Conservation (phyloP, 1,140 invertebrate species). For the Orussus abietinus region DNA sequence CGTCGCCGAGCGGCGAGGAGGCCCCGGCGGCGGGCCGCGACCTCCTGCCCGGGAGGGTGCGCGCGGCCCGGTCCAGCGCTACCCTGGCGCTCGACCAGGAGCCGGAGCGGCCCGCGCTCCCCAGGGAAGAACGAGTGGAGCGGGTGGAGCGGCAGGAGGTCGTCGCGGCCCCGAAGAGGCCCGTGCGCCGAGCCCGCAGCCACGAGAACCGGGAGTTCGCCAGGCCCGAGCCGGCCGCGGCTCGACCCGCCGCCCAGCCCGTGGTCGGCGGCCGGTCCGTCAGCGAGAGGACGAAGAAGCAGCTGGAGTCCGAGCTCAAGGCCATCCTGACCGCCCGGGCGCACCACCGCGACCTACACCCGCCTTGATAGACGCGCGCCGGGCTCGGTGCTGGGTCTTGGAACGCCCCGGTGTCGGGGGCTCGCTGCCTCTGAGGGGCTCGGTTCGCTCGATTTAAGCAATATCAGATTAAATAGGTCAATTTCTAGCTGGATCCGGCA, state of each 20-base stretch:
- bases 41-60: conserved; percentile 48
- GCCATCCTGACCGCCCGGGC: conserved; percentile 49
- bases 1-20: conserved; percentile 48
- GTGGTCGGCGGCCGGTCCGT: conserved; percentile 44
- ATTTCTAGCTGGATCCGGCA: conserved; percentile 46
- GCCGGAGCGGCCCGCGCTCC: conserved; percentile 46
- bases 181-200: conserved; percentile 45
- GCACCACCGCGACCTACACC: conserved; percentile 50
- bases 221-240: conserved; percentile 25
- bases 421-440: conserved; percentile 53
- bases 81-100: no score
- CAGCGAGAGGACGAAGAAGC: conserved; percentile 48
- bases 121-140: conserved; percentile 44
- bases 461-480: conserved; percentile 55
- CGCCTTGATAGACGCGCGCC: conserved; percentile 42
- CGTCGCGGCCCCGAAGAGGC: conserved; percentile 32
- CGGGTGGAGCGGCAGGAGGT: conserved; percentile 25
- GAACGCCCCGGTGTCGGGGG: conserved; percentile 14
- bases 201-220: conserved; percentile 44
- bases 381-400: conserved; percentile 3
- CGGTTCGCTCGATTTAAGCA: conserved; percentile 52
- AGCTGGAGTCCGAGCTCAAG: conserved; percentile 50
- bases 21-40: conserved; percentile 45
- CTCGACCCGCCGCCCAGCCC: conserved; percentile 40
- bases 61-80: no score